Percentiles rank a stretch among this genome's conserved stretches.
These are phyloP conservation scores for Setipinna tenuifilis DNA, from an alignment of 2,797 vertebrate species.

Conservation along the genomic window DNA sequence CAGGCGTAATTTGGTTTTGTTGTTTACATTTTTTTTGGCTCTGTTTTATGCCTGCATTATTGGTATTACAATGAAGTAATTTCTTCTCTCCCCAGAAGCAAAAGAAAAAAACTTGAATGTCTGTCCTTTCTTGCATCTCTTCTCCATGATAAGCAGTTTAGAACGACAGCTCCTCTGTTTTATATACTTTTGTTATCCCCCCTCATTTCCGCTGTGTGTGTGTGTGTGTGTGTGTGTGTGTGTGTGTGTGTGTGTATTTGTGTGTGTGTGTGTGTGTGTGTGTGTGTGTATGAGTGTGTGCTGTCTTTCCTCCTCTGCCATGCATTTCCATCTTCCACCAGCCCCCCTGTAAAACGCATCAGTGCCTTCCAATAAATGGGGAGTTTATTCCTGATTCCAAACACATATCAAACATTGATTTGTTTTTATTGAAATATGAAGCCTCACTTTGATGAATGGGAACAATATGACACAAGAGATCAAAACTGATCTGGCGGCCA, in stretches of 20 bases:
- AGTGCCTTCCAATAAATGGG: conserved; percentile 56
- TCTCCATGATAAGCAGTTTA: conserved; percentile 6
- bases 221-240: too few relatives aligned
- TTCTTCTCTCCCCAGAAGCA: neutral
- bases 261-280: too few relatives aligned
- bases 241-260: too few relatives aligned
- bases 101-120: neutral
- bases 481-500: conserved; percentile 56
- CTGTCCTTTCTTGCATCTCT: neutral
- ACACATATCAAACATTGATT: conserved; percentile 60
- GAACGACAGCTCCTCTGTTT: neutral
- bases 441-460: conserved; percentile 62
- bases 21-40: neutral
- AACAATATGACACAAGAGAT: conserved; percentile 49
- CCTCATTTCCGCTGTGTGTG: conserved; percentile 1
- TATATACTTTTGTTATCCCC: neutral
- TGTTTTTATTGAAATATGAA: conserved; percentile 61
- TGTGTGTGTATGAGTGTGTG: too few relatives aligned
- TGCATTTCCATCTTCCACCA: neutral
- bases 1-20: neutral
- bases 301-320: neutral
- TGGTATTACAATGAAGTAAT: neutral
- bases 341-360: conserved; percentile 27
- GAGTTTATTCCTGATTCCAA: conserved; percentile 54
- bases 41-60: neutral